Base-by-base conservation (phyloP, 2,888 invertebrate genomes). In the Ariolimax columbianus region DNA sequence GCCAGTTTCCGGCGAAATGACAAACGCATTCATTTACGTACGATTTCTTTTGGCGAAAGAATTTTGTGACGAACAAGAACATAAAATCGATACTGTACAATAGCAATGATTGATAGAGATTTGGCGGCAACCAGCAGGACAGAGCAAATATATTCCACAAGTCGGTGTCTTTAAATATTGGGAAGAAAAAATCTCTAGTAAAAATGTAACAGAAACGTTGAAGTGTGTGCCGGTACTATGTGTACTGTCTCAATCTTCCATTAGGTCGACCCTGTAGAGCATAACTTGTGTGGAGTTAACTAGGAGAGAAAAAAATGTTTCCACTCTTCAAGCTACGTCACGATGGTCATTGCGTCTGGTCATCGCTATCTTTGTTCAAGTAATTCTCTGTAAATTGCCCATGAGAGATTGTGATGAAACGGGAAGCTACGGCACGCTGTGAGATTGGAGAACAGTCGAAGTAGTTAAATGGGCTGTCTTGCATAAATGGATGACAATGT, bases 91-190 rank as follows among this genome's bases (percentile, higher is more conserved):
- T 79, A 47, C 63, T 30, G 66, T 68, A 79, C 79, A 79, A 79
- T 79, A 79, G 79, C 66, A 68, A 68, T 79, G 79, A 79, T 79
- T 79, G 79, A 66, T 55, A 79, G 79, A 79, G 66, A 36, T 79
- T 79, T 79, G 68, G 30, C 68, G 79, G 43, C n/a, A 40, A 55
- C 68, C 79, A 63, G 43, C 30, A 63, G 66, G 66, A 38, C 66
- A 68, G 66, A 59, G 59, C 59, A 78, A 78, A 78, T 78, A 38
- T 63, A 78, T 78, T 78, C 59, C 26, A 78, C 38, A 63, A 78
- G 59, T 40, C 38, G 14, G 38, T 38, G 17, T 75, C 75, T 51
- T 51, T 33, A 75, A 75, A 51, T 75, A 51, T 51, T 19, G n/a
- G 51, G 36, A 1, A 23, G 38, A 59, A 26, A 59, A n/a, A 26